Conservation (phyloP, 2,888 invertebrate genomes). For the Siphonodentalium dalli region DNA sequence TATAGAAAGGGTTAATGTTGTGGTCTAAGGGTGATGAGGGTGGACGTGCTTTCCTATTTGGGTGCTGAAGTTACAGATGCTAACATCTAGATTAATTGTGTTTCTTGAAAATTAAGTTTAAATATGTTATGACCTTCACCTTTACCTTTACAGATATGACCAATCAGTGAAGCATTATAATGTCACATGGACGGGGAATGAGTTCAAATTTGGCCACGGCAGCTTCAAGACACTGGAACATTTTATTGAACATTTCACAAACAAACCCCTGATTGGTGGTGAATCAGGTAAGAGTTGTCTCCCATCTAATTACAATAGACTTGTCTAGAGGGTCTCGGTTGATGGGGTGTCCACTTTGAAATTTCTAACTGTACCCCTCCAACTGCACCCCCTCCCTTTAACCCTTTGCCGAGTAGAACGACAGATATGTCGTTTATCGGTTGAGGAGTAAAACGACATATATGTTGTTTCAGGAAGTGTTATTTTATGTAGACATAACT, state of each 20-base stretch:
- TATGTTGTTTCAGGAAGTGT: no score
- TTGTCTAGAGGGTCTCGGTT: not conserved
- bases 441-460: no score
- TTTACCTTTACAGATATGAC: conserved; percentile 41
- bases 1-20: no score
- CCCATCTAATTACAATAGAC: not conserved
- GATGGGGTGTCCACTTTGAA: no score
- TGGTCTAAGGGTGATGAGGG: no score
- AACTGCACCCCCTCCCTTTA: not conserved
- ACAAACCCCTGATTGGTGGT: conserved; percentile 57
- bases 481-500: no score
- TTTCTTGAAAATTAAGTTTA: not conserved
- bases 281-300: conserved; percentile 48
- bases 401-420: no score
- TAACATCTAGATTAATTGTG: no score
- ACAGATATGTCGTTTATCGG: no score
- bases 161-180: conserved; percentile 61
- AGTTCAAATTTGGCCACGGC: conserved; percentile 59
- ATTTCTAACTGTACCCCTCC: no score
- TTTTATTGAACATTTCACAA: conserved; percentile 55
- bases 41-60: not conserved
- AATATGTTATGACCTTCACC: not conserved
- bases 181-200: conserved; percentile 41
- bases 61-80: not conserved
- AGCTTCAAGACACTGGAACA: conserved; percentile 47